Evolutionary conservation across 92 coral and sea anemone species (phyloP).

Genomic region (Meandrina meandrites): DNA sequence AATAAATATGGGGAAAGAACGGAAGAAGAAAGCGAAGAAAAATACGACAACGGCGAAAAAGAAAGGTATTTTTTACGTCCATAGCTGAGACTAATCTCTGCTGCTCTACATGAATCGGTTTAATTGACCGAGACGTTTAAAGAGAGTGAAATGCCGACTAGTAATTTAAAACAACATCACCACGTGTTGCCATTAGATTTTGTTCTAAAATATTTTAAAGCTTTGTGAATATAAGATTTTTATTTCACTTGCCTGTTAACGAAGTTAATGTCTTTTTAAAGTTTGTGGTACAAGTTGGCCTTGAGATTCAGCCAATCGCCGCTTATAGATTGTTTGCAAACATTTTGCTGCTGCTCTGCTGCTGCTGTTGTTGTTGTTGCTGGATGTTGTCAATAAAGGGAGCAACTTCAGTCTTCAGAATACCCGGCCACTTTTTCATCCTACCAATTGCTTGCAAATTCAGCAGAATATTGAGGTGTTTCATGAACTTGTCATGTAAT

Average conservation of each 20-base stretch:
- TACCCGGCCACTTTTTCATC: too few relatives aligned
- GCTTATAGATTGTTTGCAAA: neutral
- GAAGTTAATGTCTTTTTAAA: neutral
- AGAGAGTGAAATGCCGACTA: too few relatives aligned
- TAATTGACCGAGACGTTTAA: neutral
- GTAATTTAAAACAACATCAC: neutral
- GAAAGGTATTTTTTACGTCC: constrained; percentile 12
- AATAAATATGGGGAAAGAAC: constrained; percentile 65
- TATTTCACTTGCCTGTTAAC: neutral
- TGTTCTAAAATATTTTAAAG: neutral
- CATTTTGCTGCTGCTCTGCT: too few relatives aligned
- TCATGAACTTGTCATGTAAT: too few relatives aligned
- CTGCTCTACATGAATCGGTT: neutral
- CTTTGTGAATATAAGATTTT: neutral
- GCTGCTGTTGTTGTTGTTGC: too few relatives aligned
- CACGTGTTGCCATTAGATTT: neutral
- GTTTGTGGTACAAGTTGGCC: neutral
- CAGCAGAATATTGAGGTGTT: too few relatives aligned
- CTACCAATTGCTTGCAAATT: too few relatives aligned
- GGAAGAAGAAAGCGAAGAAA: constrained; percentile 62
- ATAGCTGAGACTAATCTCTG: neutral
- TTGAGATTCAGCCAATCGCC: neutral
- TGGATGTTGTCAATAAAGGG: too few relatives aligned
- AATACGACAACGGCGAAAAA: constrained; percentile 27
- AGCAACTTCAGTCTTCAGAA: too few relatives aligned